Conservation (phyloP, 1,140 invertebrate species). For the Carcinoscorpius rotundicauda region DNA sequence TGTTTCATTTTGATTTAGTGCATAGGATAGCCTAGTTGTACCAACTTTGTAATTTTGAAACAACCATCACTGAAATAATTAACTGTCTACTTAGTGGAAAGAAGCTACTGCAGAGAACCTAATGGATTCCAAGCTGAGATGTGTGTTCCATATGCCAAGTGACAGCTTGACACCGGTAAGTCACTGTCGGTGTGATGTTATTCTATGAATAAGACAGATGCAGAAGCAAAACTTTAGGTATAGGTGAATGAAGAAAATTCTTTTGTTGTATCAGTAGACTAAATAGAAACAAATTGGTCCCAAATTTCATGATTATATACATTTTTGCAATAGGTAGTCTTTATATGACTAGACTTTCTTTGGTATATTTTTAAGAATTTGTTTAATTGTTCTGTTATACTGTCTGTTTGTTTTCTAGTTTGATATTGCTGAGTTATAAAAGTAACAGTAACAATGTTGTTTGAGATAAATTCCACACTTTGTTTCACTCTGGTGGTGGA, state of each 20-base stretch:
- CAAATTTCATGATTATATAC: neutral
- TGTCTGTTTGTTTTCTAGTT: too few relatives aligned
- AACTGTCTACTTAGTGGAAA: constrained; percentile 16
- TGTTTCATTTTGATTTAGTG: too few relatives aligned
- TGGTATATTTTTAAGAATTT: too few relatives aligned
- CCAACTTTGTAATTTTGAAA: too few relatives aligned
- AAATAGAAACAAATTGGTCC: neutral
- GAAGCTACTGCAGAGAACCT: constrained; percentile 19
- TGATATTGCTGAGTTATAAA: too few relatives aligned
- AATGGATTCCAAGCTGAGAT: constrained; percentile 26
- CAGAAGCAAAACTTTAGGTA: neutral
- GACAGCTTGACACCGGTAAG: constrained; percentile 14
- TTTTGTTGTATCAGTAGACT: neutral
- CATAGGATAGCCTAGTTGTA: too few relatives aligned
- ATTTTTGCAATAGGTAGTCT: neutral
- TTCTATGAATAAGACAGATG: neutral
- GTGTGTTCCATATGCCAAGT: constrained; percentile 22
- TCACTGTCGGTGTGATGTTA: neutral
- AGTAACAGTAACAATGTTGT: too few relatives aligned
- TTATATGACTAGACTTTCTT: too few relatives aligned
- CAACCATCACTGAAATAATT: too few relatives aligned
- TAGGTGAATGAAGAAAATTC: neutral
- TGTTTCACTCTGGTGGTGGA: too few relatives aligned
- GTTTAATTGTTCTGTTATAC: too few relatives aligned
- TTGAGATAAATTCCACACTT: too few relatives aligned